Evolutionary conservation across 1,140 invertebrate genomes (phyloP), one percentile per base, ranked within the genome.

Genomic region (Wasmannia auropunctata): DNA sequence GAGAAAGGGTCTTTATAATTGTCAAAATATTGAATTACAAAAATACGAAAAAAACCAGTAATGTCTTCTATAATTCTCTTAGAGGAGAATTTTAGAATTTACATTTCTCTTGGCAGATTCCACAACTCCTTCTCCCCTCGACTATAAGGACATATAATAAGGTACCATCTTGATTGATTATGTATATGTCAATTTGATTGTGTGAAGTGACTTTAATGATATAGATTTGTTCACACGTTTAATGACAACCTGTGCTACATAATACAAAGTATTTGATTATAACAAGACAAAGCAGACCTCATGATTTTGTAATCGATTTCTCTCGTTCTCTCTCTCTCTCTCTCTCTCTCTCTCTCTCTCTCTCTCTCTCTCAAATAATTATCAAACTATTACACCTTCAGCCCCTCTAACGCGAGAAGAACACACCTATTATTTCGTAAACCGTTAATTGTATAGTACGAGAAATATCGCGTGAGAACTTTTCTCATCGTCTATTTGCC

Each of bases 211-310:
- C 56, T 77, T 63, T 70, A 72, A 86, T 74, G 80, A 74, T 85
- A 70, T 87, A 90, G 75, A 63, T 86, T 90, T 90, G 80, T 81
- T 90, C 89, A 90, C 81, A 90, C 88, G 86, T 90, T 90, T 90
- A 90, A 90, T 90, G 88, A 90, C 88, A 90, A 90, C 80, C 89
- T 90, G 86, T 90, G 87, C 88, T 90, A 90, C 89, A 90, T 90
- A 87, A 90, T 90, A 90, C 85, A 90, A 90, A 90, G 89, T 90
- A 90, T 90, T 90, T 90, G 89, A 90, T 90, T 90, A 90, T 90
- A 90, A 90, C 86, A 90, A 90, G 89, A 90, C 89, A 87, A 90
- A 90, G 86, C 88, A 90, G 81, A 86, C 25, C 60, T 90, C 49
- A 63, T 88, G 60, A 88, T 87, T 90, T 72, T 88, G 74, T 88